These are phyloP conservation scores for Gisinianus flammeolus DNA, from an alignment of 2,888 invertebrate genomes.

Conservation along the genomic window DNA sequence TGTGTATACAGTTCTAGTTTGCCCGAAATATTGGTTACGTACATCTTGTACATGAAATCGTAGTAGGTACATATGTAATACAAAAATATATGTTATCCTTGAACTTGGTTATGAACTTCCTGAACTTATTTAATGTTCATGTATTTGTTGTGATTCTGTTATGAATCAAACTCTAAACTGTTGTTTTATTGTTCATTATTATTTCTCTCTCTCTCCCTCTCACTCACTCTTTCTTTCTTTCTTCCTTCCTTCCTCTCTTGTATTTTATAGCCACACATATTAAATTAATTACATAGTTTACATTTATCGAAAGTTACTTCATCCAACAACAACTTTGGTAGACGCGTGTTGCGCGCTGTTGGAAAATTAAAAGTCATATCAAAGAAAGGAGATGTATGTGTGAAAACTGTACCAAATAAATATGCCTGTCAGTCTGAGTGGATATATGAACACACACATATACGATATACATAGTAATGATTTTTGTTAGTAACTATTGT, in stretches of 20 bases:
- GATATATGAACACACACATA: no score
- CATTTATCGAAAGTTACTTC: no score
- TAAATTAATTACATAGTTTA: not conserved
- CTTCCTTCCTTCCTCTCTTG: no score
- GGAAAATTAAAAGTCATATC: no score
- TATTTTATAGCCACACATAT: no score
- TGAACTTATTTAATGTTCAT: not conserved
- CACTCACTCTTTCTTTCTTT: not conserved
- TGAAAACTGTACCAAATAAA: no score
- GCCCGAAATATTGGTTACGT: no score
- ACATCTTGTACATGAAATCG: no score
- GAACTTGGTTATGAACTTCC: slow-evolving; percentile 9
- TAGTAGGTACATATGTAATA: not conserved
- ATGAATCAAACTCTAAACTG: not conserved
- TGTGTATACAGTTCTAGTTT: no score
- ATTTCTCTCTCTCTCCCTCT: not conserved
- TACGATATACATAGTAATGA: not conserved
- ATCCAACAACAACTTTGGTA: no score
- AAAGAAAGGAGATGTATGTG: not conserved
- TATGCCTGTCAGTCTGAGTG: no score
- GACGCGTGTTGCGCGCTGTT: no score
- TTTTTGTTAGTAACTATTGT: not conserved
- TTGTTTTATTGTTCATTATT: not conserved
- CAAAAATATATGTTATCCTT: not conserved
- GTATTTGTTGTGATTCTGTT: not conserved